A percentile compares a stretch with the other conserved stretches of the same genome.
These are phyloP conservation scores for Osmerus mordax DNA, from an alignment of 2,113 vertebrate genomes.

Conservation along the genomic window DNA sequence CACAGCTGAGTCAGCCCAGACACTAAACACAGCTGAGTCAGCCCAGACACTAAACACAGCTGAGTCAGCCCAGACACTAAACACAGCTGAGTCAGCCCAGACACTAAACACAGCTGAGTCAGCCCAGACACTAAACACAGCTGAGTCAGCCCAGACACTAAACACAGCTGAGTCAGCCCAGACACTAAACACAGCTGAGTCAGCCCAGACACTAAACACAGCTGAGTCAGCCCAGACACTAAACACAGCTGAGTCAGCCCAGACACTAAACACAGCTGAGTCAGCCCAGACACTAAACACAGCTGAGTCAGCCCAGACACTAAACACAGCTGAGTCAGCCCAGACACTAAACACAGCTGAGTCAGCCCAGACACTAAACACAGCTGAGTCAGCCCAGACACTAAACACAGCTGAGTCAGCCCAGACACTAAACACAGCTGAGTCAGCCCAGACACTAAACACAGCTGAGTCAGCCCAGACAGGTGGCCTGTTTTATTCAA, in stretches of 20 bases:
- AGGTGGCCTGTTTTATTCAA: conserved; percentile 56
- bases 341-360: conserved; percentile 51
- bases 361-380: conserved; percentile 50
- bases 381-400: conserved; percentile 37
- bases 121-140: conserved; percentile 50
- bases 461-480: conserved; percentile 37
- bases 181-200: conserved; percentile 51
- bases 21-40: conserved; percentile 48
- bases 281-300: conserved; percentile 50
- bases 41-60: conserved; percentile 50
- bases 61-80: conserved; percentile 48
- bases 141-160: conserved; percentile 45
- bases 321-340: conserved; percentile 40
- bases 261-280: conserved; percentile 51
- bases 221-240: conserved; percentile 42
- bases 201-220: conserved; percentile 49
- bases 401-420: conserved; percentile 43
- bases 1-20: conserved; percentile 31
- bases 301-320: conserved; percentile 40
- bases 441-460: conserved; percentile 51
- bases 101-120: conserved; percentile 49
- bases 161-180: conserved; percentile 37
- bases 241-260: conserved; percentile 39
- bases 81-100: conserved; percentile 33
- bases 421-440: conserved; percentile 50